Evolutionary conservation across 2,888 invertebrate species (phyloP), one percentile per base, ranked within the genome.

Genomic region (Anodontia alba): DNA sequence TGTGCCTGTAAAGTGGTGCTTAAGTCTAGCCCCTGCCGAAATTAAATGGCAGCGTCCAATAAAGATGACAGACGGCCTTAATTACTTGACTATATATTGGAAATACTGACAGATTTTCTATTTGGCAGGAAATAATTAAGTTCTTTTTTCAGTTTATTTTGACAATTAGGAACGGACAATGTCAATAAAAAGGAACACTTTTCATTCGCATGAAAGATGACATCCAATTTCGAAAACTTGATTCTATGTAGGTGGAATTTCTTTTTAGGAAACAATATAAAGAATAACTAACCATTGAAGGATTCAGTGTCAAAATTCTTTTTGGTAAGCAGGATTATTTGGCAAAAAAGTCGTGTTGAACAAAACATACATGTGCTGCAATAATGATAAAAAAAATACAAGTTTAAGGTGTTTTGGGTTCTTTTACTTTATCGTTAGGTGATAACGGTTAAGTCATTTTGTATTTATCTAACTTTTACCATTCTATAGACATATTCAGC

Each of bases 81-180:
- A 62, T 62, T 33, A 33, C 33, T 33, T 62, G 62, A 62, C 10
- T 31, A 62, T 62, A 62, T 62, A 62, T 62, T 62, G 62, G 33
- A 62, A 62, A 62, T 33, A 33, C 17, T 62, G 62, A 62, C 62
- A 33, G 62, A 20, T 7, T 31, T 31, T 62, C 33, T 17, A 17
- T 31, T 33, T 20, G 20, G 7, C 33, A 1, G 33, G 33, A 33
- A 3, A 29, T 12, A 62, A 62, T 62, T 33, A 62, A 62, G 17
- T 62, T 23, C 33, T 1, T n/a, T 38, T 62, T 62, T 31, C 33
- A 20, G 62, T 31, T 17, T 20, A 12, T 62, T 62, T 62, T 31
- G 62, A 33, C 23, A 49, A 49, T 15, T 57, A 8, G 33, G 29
- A 62, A 29, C 33, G 10, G 15, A 12, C 8, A 8, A 8, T n/a